Conservation (phyloP, 1,140 invertebrate genomes). For the Drosophila punjabiensis region DNA sequence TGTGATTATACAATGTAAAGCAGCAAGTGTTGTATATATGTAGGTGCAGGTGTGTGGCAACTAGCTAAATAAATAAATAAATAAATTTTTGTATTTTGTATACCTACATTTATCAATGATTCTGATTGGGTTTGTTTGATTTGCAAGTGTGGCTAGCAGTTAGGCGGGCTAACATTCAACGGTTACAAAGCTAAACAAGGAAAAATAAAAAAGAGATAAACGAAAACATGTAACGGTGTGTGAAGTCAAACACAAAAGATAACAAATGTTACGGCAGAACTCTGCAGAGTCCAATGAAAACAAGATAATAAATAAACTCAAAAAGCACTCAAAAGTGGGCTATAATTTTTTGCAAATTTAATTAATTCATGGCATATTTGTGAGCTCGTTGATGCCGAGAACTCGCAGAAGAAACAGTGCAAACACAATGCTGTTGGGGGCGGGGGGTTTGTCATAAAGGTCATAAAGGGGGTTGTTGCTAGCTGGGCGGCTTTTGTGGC, state of each 20-base stretch:
- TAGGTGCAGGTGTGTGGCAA: not conserved
- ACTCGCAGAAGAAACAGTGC: slow-evolving; percentile 13
- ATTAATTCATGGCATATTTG: slow-evolving; percentile 32
- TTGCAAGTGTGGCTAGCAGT: slow-evolving; percentile 42
- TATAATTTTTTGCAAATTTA: slow-evolving; percentile 5
- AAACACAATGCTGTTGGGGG: slow-evolving; percentile 4
- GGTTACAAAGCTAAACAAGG: slow-evolving; percentile 53
- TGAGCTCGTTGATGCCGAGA: slow-evolving; percentile 20
- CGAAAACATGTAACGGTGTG: slow-evolving; percentile 19
- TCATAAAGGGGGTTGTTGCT: slow-evolving; percentile 10
- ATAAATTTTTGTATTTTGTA: slow-evolving; percentile 3
- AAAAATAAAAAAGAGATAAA: slow-evolving; percentile 32
- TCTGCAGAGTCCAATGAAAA: not conserved
- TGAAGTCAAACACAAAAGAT: slow-evolving; percentile 20
- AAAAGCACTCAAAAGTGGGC: slow-evolving; percentile 26
- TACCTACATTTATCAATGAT: slow-evolving; percentile 59
- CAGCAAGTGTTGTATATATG: slow-evolving; percentile 16
- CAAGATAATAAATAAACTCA: slow-evolving; percentile 2
- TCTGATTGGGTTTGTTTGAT: slow-evolving; percentile 21
- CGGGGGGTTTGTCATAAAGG: not conserved
- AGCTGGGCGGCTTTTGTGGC: slow-evolving; percentile 10
- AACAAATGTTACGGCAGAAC: slow-evolving; percentile 25
- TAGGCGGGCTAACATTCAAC: slow-evolving; percentile 44
- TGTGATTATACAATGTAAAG: no score
- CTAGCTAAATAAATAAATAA: slow-evolving; percentile 11